A percentile compares a stretch with the other conserved stretches of the same genome.
Evolutionary conservation across 2,888 invertebrate genomes (phyloP).

Genomic region (Hesperia comma): DNA sequence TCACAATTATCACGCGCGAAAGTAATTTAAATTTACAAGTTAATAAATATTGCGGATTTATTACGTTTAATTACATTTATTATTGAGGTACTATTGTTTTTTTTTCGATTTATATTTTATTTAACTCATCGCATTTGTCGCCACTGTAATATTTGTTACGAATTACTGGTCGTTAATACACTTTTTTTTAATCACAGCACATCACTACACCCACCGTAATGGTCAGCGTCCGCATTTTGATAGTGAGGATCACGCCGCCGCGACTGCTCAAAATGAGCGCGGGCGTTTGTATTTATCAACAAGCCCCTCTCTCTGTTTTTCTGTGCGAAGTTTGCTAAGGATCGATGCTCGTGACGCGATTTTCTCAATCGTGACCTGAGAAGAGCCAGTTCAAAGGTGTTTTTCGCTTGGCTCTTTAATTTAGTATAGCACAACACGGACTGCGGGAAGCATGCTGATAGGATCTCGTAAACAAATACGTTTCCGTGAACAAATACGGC

Average conservation of each 20-base stretch:
- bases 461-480: background rate
- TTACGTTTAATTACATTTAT: no score
- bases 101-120: background rate
- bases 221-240: conserved; percentile 74
- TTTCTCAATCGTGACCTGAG: conserved; percentile 46
- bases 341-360: conserved; percentile 43
- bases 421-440: background rate
- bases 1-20: no score
- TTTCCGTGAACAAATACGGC: no score
- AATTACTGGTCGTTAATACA: conserved; percentile 11
- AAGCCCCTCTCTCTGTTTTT: conserved; percentile 63
- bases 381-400: conserved; percentile 43
- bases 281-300: conserved; percentile 64
- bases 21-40: no score
- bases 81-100: background rate
- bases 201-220: conserved; percentile 69
- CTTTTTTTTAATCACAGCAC: conserved; percentile 46
- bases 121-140: background rate
- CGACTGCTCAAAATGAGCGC: conserved; percentile 58
- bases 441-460: background rate
- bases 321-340: conserved; percentile 42
- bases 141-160: background rate
- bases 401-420: conserved; percentile 22
- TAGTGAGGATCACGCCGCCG: conserved; percentile 61
- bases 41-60: no score